Evolutionary conservation across 2,888 invertebrate species (phyloP).

Genomic region (Melanchra persicariae): DNA sequence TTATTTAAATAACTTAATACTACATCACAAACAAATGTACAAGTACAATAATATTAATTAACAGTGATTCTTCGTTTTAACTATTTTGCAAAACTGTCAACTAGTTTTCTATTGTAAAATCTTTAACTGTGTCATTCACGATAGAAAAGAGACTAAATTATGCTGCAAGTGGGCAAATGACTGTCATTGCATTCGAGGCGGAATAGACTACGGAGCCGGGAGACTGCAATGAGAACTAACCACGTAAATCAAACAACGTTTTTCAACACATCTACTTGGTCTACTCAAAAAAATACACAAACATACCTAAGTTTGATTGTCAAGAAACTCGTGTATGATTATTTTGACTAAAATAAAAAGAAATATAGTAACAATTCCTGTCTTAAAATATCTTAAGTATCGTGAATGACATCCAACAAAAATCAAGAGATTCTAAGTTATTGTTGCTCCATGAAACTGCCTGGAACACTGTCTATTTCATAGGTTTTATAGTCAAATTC

Average conservation of each 20-base stretch:
- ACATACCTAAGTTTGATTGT: too few relatives aligned
- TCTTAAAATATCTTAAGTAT: neutral
- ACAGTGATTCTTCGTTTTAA: conserved; percentile 40
- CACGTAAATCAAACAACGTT: too few relatives aligned
- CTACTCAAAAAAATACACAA: too few relatives aligned
- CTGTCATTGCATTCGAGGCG: too few relatives aligned
- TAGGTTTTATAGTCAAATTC: too few relatives aligned
- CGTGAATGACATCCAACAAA: conserved; percentile 21
- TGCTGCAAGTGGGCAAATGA: too few relatives aligned
- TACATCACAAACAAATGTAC: conserved; percentile 66
- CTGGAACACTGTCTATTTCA: neutral
- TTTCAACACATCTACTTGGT: too few relatives aligned
- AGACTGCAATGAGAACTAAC: too few relatives aligned
- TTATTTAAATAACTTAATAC: conserved; percentile 64
- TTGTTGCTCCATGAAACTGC: conserved; percentile 6
- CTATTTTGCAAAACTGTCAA: conserved; percentile 34
- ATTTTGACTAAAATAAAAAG: too few relatives aligned
- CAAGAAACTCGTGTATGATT: too few relatives aligned
- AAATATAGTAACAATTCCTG: too few relatives aligned
- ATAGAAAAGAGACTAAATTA: neutral
- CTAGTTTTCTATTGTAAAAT: conserved; percentile 37
- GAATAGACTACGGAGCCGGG: too few relatives aligned
- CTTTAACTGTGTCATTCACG: conserved; percentile 7
- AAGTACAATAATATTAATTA: conserved; percentile 59
- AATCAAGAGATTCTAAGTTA: conserved; percentile 10